Conservation (phyloP, 2,113 vertebrate species). For the Eubucco bourcierii region DNA sequence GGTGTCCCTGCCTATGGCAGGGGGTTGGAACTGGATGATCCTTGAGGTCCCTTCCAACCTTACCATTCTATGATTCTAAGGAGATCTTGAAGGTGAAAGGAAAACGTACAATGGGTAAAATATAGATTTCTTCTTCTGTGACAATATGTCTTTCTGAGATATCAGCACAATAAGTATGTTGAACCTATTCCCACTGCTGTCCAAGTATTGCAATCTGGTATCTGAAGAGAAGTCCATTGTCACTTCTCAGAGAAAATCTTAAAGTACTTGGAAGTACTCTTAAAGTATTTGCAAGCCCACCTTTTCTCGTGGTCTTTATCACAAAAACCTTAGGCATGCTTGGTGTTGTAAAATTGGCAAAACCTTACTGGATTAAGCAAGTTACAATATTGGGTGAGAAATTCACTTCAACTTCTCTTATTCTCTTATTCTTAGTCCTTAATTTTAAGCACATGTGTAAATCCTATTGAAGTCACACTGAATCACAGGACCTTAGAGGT, state of each 20-base stretch:
- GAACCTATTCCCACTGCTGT: background rate
- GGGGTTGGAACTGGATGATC: no score
- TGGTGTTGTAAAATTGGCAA: background rate
- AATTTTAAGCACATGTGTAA: slow-evolving; percentile 26
- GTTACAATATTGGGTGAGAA: background rate
- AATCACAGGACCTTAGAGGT: no score
- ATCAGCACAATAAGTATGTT: accelerated
- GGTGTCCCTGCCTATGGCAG: no score
- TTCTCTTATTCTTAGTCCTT: background rate
- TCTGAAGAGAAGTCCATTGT: background rate
- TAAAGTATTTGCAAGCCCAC: background rate
- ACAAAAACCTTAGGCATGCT: background rate
- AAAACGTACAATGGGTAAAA: background rate
- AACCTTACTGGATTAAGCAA: background rate
- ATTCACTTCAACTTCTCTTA: background rate
- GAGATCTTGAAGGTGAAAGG: background rate
- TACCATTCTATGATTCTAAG: no score
- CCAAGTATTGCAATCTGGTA: background rate
- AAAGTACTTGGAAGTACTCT: background rate
- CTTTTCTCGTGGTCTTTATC: background rate
- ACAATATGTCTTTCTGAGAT: background rate
- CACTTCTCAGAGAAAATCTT: background rate
- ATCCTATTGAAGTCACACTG: background rate
- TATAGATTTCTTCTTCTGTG: background rate
- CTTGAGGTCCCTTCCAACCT: no score